Evolutionary conservation across 1,140 invertebrate species (phyloP).

Genomic region (Arctopsyche grandis): DNA sequence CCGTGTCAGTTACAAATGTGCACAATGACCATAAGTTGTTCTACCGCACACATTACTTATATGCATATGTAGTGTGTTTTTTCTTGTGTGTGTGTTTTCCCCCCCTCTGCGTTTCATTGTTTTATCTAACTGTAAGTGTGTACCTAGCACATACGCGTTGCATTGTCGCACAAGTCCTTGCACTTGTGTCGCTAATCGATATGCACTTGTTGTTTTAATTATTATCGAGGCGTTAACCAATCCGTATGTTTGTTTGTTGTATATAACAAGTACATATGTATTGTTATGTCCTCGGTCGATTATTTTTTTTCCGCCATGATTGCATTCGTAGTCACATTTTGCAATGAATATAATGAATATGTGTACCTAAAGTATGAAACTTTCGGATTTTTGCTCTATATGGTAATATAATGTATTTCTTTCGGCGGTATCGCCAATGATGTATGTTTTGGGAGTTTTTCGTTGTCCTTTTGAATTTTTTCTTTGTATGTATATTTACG

Average conservation of each 20-base stretch:
- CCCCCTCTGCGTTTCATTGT: too few relatives aligned
- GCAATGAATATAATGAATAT: background rate
- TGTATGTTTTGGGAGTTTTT: slow-evolving; percentile 1
- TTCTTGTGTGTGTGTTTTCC: too few relatives aligned
- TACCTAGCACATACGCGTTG: background rate
- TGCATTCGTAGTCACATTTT: too few relatives aligned
- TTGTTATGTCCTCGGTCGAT: background rate
- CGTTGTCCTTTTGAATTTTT: slow-evolving; percentile 8
- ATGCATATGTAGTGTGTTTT: too few relatives aligned
- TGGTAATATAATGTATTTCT: background rate
- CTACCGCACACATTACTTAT: too few relatives aligned
- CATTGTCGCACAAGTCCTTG: background rate
- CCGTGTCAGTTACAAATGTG: too few relatives aligned
- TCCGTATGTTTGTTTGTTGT: background rate
- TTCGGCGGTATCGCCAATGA: background rate
- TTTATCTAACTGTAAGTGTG: too few relatives aligned
- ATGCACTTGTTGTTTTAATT: background rate
- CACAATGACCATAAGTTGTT: too few relatives aligned
- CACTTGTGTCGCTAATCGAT: slow-evolving; percentile 12
- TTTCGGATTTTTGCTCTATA: background rate
- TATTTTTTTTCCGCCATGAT: background rate
- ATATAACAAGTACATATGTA: too few relatives aligned
- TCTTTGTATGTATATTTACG: background rate
- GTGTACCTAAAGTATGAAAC: background rate
- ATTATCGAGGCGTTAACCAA: background rate